Base-by-base conservation (phyloP, 2,797 vertebrate species). In the Serranus cabrilla region DNA sequence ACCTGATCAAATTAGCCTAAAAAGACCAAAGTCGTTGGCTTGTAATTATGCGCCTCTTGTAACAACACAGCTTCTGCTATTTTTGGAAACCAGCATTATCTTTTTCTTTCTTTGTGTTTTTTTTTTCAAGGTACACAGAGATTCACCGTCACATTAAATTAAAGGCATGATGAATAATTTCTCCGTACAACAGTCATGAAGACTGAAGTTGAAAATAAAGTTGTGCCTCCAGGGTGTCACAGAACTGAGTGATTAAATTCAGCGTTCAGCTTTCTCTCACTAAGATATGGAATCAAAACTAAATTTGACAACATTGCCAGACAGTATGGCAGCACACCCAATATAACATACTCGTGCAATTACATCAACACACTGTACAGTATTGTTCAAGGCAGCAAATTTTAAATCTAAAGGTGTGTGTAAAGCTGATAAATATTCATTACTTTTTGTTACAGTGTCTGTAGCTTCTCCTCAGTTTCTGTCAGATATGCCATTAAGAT, bases 401-500 rank as follows among this genome's bases (percentile, higher is more conserved):
- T 86, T 74, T 63, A 52, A 73, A 72, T 72, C 77, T 57, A 52
- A 25, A 57, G 27, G 7, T 61, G 50, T 51, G n/a, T 66, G 39
- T 57, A 68, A 20, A 57, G 45, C 34, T 72, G 74, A 85, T 90
- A 80, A 82, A 86, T 90, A 89, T 90, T 80, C 72, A 85, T 81
- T 75, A 45, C 21, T 27, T 70, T 56, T n/a, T 79, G 49, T 77
- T 74, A 9, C 39, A 60, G 37, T 73, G 58, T 71, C n/a, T 43
- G 16, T 47, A 50, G 69, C 78, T 25, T 60, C n/a, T 27, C 45
- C 71, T 73, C 78, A 25, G 23, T 71, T 25, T 71, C 73, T 79
- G 84, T 83, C 69, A 73, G 61, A 70, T 71, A 49, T n/a, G 55
- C 21, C 55, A 75, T 71, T 76, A 52, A 67, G 78, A 83, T 80